phyloP scores from a whole-genome alignment of 2,113 vertebrate species.

The Lagopus muta region DNA sequence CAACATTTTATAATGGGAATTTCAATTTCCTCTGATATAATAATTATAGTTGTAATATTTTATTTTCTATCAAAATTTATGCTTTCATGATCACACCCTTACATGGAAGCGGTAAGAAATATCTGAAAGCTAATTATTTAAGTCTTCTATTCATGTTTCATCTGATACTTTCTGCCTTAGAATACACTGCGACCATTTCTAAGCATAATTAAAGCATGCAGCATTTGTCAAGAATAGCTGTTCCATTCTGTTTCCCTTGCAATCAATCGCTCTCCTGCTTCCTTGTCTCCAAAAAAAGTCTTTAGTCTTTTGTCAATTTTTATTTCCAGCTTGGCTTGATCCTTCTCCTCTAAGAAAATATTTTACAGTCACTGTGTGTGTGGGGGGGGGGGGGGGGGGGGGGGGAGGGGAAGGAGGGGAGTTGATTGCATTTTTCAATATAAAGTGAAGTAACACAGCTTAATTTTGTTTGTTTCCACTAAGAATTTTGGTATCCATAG shows the following conservation, averaged over 20 bases:
- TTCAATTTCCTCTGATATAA: neutral
- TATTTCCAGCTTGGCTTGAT: neutral
- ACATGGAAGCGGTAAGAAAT: neutral
- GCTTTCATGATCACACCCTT: neutral
- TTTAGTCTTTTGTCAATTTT: neutral
- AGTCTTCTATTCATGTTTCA: neutral
- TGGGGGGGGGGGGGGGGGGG: too few relatives aligned
- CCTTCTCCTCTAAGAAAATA: neutral
- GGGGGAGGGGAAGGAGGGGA: neutral
- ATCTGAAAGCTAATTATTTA: neutral
- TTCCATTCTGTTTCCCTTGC: neutral
- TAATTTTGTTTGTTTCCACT: neutral
- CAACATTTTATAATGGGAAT: neutral
- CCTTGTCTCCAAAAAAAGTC: fast-evolving
- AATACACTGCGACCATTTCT: neutral
- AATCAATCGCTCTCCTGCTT: neutral
- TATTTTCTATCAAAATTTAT: neutral
- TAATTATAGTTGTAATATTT: neutral
- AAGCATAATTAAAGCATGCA: neutral
- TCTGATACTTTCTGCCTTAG: neutral
- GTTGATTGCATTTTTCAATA: neutral
- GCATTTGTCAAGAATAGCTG: neutral
- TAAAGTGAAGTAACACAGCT: neutral
- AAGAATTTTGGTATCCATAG: neutral
- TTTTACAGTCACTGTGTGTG: neutral